phyloP scores from a whole-genome alignment of 2,888 invertebrate genomes.

The Mythimna ferrago region DNA sequence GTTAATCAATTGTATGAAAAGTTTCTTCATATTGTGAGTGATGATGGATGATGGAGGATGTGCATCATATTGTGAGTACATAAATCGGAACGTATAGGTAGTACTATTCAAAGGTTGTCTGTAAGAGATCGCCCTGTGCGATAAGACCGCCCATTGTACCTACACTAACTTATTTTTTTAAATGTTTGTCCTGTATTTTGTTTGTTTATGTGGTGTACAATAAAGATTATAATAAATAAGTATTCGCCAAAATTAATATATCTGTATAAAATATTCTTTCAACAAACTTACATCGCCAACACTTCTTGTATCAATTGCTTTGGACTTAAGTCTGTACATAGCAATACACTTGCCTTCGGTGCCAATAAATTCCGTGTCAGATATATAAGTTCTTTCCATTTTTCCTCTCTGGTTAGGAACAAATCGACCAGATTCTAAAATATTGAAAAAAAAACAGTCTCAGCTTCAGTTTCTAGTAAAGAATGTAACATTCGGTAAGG shows the following conservation, averaged over 20 bases:
- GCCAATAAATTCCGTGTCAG: constrained; percentile 90
- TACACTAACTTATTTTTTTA: no score
- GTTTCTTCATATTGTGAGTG: no score
- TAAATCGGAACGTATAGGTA: neutral
- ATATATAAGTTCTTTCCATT: constrained; percentile 91
- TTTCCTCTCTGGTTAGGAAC: constrained; percentile 83
- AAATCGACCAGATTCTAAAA: constrained; percentile 92
- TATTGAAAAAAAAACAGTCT: neutral
- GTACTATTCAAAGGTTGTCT: no score
- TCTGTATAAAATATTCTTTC: neutral
- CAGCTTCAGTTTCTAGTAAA: constrained; percentile 62
- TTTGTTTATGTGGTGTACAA: no score
- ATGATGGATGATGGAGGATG: no score
- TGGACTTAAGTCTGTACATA: constrained; percentile 92
- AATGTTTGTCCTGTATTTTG: no score
- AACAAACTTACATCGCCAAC: constrained; percentile 90
- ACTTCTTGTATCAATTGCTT: constrained; percentile 92
- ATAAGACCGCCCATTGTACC: no score
- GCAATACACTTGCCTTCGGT: constrained; percentile 92
- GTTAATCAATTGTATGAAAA: no score
- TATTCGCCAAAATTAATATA: neutral
- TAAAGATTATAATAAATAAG: no score
- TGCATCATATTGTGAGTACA: no score
- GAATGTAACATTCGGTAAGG: neutral
- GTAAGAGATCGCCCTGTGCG: no score